Base-by-base conservation (phyloP, 2,113 vertebrate genomes). In the Gallinago undulata region DNA sequence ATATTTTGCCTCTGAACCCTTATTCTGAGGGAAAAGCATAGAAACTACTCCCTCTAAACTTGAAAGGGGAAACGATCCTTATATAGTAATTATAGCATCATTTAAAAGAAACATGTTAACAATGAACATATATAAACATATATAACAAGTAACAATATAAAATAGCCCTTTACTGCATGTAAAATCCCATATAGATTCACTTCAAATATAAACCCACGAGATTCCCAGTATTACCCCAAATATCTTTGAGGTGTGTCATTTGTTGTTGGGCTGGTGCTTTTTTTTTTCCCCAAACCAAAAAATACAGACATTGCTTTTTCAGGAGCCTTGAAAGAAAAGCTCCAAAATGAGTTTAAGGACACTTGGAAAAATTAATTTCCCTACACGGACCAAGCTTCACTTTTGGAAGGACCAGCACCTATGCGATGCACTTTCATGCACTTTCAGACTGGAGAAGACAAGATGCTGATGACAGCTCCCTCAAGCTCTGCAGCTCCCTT, bases 381-480 rank as follows among this genome's bases (percentile, higher is more conserved):
- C 41, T n/a, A 63, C 31, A 10, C 0, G 17, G 69, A 53, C 23
- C 35, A 27, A 8, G 33, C 27, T 68, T 30, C 43, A 5, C 25
- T 48, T 37, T 19, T 23, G 30, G 33, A 19, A 45, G 47, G 48
- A 6, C 4, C 0, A 14, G 51, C 28, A 43, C 7, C 64, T 4
- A 1, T 14, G 1, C 1, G 12, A 6, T 43, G 41, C 15, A 16
- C 41, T 43, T 19, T 19, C 24, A 0, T 0, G 35, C 4, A 7
- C 39, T 45, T 31, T 13, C 53, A 22, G 47, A 4, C 6, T 7
- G 4, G 5, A 6, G 50, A 45, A 60, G 13, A 7, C 2, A 3
- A 35, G 47, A n/a, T 6, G 1, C 37, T 5, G 19, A 48, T 15
- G 2, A 30, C 17, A 14, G 1, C 23, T 22, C 0, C 10, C 41